Evolutionary conservation across 2,797 vertebrate genomes (phyloP), one percentile per base, ranked within the genome.

Genomic region (Amniataba percoides): DNA sequence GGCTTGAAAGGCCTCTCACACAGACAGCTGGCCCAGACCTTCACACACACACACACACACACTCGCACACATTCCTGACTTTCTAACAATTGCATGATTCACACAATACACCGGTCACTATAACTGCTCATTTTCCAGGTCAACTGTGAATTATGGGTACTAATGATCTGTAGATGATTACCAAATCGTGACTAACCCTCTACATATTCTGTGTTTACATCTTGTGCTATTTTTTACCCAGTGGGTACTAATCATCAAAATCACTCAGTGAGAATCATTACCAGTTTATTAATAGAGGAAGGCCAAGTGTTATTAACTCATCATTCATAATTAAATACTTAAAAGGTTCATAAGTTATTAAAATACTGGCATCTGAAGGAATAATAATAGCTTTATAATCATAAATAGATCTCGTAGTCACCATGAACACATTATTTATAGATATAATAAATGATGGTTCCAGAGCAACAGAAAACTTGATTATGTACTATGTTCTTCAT

Each of bases 151-250:
- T 74, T 77, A 63, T 45, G 61, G 56, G 66, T 70, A 65, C 56
- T 80, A 88, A 88, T 87, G 73, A 88, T 89, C 78, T 86, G 82
- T 71, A 69, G 77, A 81, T 69, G 48, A 87, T 90, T 85, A 84
- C 48, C n/a, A 76, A 78, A 51, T 84, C 40, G 77, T 58, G 68
- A 81, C 58, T 80, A 79, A 80, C 31, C 12, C 18, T 62, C 42
- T 45, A 40, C 57, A 76, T 62, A 67, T 78, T 74, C 51, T 42
- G 57, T 71, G 57, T 87, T 84, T 81, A 69, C 15, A 42, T 77
- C 78, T 61, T 58, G 42, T 39, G 45, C 40, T 74, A 43, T 80
- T 74, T 74, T 67, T 56, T 48, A 58, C 66, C 43, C n/a, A 21
- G 4, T 16, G 23, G 16, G 5, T 27, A 61, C 49, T 71, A 69